A percentile compares a stretch with the other conserved stretches of the same genome.
Evolutionary conservation across 92 coral and sea anemone genomes (phyloP).

Genomic region (Porites lobata): DNA sequence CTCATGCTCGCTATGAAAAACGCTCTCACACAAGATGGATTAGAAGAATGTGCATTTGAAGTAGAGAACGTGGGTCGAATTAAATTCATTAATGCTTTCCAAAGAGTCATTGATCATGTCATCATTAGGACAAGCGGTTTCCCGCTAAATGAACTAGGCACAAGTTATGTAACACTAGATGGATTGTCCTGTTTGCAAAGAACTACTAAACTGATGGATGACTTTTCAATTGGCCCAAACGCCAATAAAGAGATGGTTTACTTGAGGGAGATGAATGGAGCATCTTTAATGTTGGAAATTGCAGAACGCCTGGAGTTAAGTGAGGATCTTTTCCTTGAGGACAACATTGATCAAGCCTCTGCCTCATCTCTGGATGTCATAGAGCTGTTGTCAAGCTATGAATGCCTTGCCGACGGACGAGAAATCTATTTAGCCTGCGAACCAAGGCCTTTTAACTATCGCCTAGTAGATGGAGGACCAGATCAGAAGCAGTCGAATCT

Average conservation of each 20-base stretch:
- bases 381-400: slow-evolving; percentile 7
- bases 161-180: background rate
- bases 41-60: slow-evolving; percentile 13
- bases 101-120: slow-evolving; percentile 29
- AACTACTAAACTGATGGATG: slow-evolving; percentile 15
- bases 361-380: slow-evolving; percentile 10
- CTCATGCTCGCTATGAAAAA: slow-evolving; percentile 21
- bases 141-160: slow-evolving; percentile 16
- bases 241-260: slow-evolving; percentile 17
- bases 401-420: slow-evolving; percentile 12
- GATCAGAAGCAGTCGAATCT: slow-evolving; percentile 72
- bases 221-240: background rate
- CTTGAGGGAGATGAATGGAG: slow-evolving; percentile 51
- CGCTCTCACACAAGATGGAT: slow-evolving; percentile 11
- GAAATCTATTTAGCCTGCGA: slow-evolving; percentile 23
- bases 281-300: slow-evolving; percentile 59
- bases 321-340: slow-evolving; percentile 20
- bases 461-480: slow-evolving; percentile 72
- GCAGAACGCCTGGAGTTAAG: slow-evolving; percentile 26
- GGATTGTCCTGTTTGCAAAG: slow-evolving; percentile 9
- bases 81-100: slow-evolving; percentile 15
- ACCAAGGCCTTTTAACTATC: slow-evolving; percentile 63
- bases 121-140: slow-evolving; percentile 33
- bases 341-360: background rate
- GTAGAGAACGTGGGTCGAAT: slow-evolving; percentile 18